Evolutionary conservation across 1,140 invertebrate species (phyloP).

Genomic region (Drosophila subpulchrella): DNA sequence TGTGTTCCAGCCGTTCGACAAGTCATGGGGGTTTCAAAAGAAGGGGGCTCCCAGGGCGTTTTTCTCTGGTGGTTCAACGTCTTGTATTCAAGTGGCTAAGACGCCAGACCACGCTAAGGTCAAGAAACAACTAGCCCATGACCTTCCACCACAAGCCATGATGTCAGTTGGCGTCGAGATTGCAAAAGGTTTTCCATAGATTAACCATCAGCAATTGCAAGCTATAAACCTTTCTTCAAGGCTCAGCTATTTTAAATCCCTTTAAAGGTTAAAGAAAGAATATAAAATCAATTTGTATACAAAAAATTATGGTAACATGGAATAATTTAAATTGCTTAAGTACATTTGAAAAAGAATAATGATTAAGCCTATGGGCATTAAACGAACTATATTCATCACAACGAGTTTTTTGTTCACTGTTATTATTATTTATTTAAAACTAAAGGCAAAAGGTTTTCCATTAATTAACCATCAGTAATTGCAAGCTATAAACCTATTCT

Average conservation of each 20-base stretch:
- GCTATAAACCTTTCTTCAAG: no score
- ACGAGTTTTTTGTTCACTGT: no score
- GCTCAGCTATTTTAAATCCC: no score
- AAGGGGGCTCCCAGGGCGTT: background rate
- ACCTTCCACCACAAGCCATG: constrained; percentile 6
- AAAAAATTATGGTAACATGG: no score
- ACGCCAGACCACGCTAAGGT: constrained; percentile 22
- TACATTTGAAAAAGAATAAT: no score
- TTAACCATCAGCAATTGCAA: background rate
- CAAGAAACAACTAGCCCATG: constrained; percentile 17
- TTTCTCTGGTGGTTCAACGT: background rate
- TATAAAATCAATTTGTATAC: no score
- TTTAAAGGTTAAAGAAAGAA: no score
- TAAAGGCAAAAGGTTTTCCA: background rate
- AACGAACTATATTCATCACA: no score
- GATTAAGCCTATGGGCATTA: no score
- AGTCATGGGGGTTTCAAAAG: background rate
- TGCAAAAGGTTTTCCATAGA: background rate
- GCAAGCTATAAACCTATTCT: no score
- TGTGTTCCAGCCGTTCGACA: constrained; percentile 25
- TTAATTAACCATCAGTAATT: background rate
- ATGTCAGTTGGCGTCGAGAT: constrained; percentile 18
- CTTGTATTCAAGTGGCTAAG: background rate
- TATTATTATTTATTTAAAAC: no score
- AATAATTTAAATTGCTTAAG: no score